Evolutionary conservation across 2,797 vertebrate genomes (phyloP).

Genomic region (Bradypodion pumilum): DNA sequence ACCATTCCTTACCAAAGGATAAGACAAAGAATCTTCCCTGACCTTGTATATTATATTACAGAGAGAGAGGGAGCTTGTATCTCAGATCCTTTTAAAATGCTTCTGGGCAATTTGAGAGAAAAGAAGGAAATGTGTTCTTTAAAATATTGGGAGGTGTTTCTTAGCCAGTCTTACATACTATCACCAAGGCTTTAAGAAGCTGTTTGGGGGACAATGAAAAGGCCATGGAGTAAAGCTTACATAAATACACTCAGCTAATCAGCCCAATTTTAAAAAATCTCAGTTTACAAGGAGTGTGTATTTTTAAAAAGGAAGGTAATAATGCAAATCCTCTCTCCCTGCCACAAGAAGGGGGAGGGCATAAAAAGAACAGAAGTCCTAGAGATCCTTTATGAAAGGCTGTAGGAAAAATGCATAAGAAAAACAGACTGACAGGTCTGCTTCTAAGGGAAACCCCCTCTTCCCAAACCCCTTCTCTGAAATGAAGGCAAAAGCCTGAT

Average conservation of each 20-base stretch:
- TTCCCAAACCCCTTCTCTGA: neutral
- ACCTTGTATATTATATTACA: neutral
- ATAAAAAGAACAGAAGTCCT: neutral
- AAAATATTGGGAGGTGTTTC: neutral
- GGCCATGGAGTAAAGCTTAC: neutral
- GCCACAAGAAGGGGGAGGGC: neutral
- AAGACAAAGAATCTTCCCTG: constrained; percentile 7
- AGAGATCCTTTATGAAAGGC: neutral
- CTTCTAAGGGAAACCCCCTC: neutral
- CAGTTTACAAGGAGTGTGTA: neutral
- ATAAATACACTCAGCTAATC: neutral
- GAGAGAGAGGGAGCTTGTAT: no score
- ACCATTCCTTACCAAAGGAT: neutral
- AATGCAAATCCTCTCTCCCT: neutral
- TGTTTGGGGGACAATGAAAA: neutral
- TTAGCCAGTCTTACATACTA: no score
- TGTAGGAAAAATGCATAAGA: no score
- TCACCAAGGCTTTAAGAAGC: neutral
- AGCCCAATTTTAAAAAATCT: no score
- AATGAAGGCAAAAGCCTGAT: neutral
- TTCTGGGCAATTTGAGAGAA: neutral
- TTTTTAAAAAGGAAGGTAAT: neutral
- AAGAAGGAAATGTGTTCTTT: neutral
- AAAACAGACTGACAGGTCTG: neutral
- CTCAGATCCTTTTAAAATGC: neutral